phyloP scores from a whole-genome alignment of 2,113 vertebrate genomes.

The pig (Sus scrofa) region T2T-Sscrofa CM000813.6:23903501-23904000 shows the following conservation, averaged over 20 bases:
- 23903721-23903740: neutral
- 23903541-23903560: slow-evolving; percentile 36
- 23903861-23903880: neutral
- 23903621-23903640: slow-evolving; percentile 41
- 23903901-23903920: neutral
- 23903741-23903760: neutral
- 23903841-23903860: neutral
- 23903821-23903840: neutral
- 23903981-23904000: neutral
- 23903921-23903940: neutral
- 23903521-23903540: neutral
- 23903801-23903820: neutral
- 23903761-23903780: neutral
- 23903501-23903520: slow-evolving; percentile 3
- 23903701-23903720: neutral
- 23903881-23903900: neutral
- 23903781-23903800: neutral
- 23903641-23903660: neutral
- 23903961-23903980: neutral
- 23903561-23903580: neutral
- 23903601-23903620: slow-evolving; percentile 34
- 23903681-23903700: neutral
- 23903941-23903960: neutral
- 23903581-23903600: slow-evolving; percentile 31
- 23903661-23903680: neutral